Evolutionary conservation across 2,797 vertebrate genomes (phyloP).

Genomic region (Sciurus vulgaris): DNA sequence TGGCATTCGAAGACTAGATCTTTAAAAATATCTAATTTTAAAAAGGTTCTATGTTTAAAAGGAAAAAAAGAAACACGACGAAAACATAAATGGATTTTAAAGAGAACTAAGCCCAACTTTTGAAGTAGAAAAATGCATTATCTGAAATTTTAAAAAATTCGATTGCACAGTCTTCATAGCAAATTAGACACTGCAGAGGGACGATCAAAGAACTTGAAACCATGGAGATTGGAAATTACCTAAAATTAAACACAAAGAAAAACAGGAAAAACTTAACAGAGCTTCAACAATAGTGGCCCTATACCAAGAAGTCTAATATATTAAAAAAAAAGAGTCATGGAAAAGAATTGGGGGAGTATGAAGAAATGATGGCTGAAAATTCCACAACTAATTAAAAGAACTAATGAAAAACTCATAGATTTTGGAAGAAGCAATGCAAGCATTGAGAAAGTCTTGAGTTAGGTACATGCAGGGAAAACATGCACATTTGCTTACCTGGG

Average conservation of each 20-base stretch:
- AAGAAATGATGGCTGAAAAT: background rate
- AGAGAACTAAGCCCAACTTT: background rate
- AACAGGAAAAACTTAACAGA: background rate
- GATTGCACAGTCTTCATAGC: background rate
- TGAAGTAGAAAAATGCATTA: background rate
- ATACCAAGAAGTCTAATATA: background rate
- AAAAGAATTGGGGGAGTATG: background rate
- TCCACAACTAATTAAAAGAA: too few species aligned
- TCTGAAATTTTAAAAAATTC: background rate
- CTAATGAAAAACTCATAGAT: background rate
- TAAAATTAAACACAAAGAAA: background rate
- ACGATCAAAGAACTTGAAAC: background rate
- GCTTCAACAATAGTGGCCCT: background rate
- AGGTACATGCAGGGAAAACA: background rate
- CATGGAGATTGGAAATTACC: background rate
- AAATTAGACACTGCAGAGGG: background rate
- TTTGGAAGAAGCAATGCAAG: background rate
- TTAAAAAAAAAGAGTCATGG: background rate
- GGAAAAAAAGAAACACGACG: background rate
- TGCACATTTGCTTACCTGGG: background rate
- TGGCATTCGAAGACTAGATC: background rate
- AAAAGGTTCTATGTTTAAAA: background rate
- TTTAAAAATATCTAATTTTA: background rate
- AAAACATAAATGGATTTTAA: background rate
- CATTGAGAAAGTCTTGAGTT: background rate